These are phyloP conservation scores for Sarcophilus harrisii DNA, from an alignment of 2,797 vertebrate genomes.

Conservation along the genomic window DNA sequence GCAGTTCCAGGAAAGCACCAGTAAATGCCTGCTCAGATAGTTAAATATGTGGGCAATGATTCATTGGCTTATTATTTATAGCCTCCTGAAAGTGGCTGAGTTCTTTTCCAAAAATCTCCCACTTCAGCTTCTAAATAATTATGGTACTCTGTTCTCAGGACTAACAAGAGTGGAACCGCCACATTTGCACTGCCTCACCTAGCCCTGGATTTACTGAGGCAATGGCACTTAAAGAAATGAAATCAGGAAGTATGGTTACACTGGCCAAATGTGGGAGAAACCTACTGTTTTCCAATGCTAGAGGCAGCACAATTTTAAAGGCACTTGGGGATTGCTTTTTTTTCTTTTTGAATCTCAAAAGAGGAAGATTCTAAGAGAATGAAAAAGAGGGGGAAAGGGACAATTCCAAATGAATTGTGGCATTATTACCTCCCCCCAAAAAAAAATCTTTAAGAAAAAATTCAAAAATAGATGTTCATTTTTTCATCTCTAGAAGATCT, in stretches of 20 bases:
- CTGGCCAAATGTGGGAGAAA: neutral
- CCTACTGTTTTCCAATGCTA: neutral
- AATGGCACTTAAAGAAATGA: neutral
- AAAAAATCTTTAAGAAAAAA: neutral
- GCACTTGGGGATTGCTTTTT: neutral
- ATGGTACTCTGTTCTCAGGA: neutral
- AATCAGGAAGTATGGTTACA: neutral
- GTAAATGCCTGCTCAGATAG: neutral
- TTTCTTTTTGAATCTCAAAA: neutral
- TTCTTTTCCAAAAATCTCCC: neutral
- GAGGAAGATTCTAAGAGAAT: neutral
- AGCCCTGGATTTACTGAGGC: neutral
- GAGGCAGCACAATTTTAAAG: neutral
- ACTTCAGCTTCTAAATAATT: constrained; percentile 1
- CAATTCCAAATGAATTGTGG: neutral
- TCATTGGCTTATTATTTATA: neutral
- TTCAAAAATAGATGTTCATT: neutral
- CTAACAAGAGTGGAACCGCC: neutral
- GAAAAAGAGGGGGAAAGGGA: neutral
- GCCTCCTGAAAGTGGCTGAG: neutral
- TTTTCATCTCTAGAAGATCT: neutral
- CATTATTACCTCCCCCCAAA: neutral
- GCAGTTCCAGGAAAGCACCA: neutral
- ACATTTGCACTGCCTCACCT: neutral
- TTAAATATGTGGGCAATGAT: neutral